phyloP scores from a whole-genome alignment of 2,113 vertebrate species.

The Morphnarchus princeps region DNA sequence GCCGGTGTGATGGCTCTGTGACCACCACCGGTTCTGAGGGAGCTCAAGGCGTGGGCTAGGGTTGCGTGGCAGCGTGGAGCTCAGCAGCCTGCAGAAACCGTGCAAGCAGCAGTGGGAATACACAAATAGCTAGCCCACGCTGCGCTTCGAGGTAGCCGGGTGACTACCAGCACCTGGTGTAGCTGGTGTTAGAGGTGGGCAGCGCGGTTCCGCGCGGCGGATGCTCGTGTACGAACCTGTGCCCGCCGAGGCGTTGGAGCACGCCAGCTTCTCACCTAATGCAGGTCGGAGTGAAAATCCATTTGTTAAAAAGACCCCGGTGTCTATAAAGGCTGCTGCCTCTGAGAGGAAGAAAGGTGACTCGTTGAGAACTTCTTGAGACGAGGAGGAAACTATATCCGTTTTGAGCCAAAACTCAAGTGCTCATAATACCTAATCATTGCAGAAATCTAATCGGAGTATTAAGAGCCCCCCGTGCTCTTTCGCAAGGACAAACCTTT shows the following conservation, averaged over 20 bases:
- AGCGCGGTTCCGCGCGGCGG: accelerated
- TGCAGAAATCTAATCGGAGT: neutral
- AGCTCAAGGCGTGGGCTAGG: neutral
- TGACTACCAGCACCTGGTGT: neutral
- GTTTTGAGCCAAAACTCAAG: neutral
- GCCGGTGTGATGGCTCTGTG: neutral
- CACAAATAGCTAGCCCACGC: neutral
- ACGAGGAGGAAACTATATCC: neutral
- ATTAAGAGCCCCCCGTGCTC: neutral
- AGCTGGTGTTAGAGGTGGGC: neutral
- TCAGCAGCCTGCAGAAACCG: neutral
- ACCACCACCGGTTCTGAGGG: neutral
- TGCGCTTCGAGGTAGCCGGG: neutral
- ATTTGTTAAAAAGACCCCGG: neutral
- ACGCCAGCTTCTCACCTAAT: neutral
- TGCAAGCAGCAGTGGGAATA: neutral
- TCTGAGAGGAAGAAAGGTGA: neutral
- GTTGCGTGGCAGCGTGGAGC: neutral
- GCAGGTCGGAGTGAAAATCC: neutral
- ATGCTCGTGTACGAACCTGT: neutral
- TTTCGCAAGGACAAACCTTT: conserved; percentile 19
- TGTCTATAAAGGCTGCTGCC: neutral
- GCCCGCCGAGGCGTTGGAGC: neutral
- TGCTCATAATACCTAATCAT: neutral
- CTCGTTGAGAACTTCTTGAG: neutral